Evolutionary conservation across 35 echinoderm and acorn worm species (phyloP).

Genomic region (Apostichopus japonicus): DNA sequence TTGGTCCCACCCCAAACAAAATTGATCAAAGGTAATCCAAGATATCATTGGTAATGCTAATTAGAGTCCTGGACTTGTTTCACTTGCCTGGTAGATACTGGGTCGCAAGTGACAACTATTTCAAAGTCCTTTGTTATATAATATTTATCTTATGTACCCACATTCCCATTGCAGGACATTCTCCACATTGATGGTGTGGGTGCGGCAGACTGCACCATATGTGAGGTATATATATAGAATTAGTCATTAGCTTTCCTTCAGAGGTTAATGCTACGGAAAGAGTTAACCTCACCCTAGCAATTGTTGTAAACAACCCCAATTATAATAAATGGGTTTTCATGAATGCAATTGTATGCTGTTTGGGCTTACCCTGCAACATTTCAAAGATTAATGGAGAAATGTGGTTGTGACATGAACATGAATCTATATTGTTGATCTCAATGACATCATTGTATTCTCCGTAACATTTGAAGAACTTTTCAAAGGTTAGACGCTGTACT

Average conservation of each 20-base stretch:
- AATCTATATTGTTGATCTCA: constrained; percentile 48
- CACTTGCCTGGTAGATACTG: constrained; percentile 65
- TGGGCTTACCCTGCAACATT: constrained; percentile 50
- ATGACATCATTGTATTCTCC: constrained; percentile 64
- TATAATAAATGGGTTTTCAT: constrained; percentile 58
- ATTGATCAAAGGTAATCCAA: neutral
- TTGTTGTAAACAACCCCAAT: constrained; percentile 2
- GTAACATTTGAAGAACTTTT: constrained; percentile 48
- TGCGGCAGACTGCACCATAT: neutral
- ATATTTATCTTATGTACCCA: constrained; percentile 22
- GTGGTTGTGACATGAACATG: constrained; percentile 36
- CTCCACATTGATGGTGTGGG: too few species aligned
- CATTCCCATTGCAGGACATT: too few species aligned
- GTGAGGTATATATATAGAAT: constrained; percentile 39
- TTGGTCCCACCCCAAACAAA: neutral
- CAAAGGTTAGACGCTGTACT: constrained; percentile 29
- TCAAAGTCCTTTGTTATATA: constrained; percentile 7
- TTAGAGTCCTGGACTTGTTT: constrained; percentile 44
- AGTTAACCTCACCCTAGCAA: neutral
- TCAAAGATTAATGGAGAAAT: constrained; percentile 52
- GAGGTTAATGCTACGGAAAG: neutral
- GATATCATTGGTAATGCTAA: constrained; percentile 37
- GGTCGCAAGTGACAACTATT: constrained; percentile 69
- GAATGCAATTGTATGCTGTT: constrained; percentile 55
- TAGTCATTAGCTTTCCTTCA: neutral